A percentile compares a stretch with the other conserved stretches of the same genome.
These are phyloP conservation scores for Athalia rosae DNA, from an alignment of 2,888 invertebrate genomes.

Conservation along the genomic window DNA sequence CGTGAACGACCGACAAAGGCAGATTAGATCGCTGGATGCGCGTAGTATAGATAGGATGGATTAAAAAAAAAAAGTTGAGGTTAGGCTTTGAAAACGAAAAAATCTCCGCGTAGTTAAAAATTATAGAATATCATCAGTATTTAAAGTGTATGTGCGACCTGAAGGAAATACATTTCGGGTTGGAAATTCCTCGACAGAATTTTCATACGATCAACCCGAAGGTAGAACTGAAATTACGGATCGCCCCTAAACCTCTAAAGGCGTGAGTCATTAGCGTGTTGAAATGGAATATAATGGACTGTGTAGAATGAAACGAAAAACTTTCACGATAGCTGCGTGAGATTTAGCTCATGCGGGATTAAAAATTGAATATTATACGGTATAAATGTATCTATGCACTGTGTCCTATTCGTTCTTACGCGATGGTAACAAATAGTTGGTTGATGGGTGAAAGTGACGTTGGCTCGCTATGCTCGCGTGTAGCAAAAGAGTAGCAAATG, in stretches of 20 bases:
- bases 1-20: neutral
- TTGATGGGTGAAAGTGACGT: constrained; percentile 57
- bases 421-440: constrained; percentile 4
- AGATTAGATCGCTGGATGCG: too few species aligned
- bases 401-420: neutral
- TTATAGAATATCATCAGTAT: neutral
- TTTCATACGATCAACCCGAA: too few species aligned
- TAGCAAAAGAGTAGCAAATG: constrained; percentile 38
- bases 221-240: neutral
- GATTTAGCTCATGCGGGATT: too few species aligned
- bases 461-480: neutral
- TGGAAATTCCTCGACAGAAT: too few species aligned
- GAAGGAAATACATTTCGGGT: too few species aligned
- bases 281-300: neutral
- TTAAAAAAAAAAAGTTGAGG: constrained; percentile 2
- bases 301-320: neutral
- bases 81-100: neutral
- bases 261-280: constrained; percentile 1
- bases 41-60: neutral
- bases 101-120: neutral
- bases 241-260: neutral
- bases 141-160: too few species aligned
- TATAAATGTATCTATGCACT: neutral
- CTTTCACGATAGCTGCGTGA: neutral
- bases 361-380: neutral